phyloP scores from a whole-genome alignment of 1,140 invertebrate genomes.

The Sinonovacula constricta region DNA sequence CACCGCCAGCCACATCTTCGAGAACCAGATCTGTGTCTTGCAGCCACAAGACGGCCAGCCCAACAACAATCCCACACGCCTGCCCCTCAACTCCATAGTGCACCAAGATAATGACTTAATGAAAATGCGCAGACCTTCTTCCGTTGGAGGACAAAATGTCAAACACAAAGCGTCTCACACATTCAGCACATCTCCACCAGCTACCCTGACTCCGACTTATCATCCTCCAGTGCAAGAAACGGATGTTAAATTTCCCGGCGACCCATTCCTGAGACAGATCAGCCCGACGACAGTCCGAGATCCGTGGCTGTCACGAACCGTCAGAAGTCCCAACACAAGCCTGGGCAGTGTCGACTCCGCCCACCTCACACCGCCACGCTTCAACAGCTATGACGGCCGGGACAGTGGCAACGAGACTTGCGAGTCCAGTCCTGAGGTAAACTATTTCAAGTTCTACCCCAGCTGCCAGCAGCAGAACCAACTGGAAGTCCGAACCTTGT shows the following conservation, averaged over 20 bases:
- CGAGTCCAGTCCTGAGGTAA: constrained; percentile 14
- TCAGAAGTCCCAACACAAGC: constrained; percentile 9
- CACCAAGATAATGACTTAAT: too few species aligned
- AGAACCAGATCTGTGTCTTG: constrained; percentile 20
- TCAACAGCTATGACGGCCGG: neutral
- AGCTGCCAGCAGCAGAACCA: constrained; percentile 5
- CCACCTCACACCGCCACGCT: constrained; percentile 14
- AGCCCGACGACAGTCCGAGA: neutral
- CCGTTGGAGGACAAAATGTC: neutral
- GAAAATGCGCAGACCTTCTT: too few species aligned
- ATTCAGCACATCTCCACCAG: neutral
- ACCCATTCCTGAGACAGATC: neutral
- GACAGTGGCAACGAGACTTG: constrained; percentile 39
- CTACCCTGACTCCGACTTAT: too few species aligned
- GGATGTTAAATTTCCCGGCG: neutral
- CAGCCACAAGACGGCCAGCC: neutral
- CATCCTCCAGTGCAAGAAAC: too few species aligned
- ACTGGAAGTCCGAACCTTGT: neutral
- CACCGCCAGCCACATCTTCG: constrained; percentile 24
- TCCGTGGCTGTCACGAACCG: constrained; percentile 12
- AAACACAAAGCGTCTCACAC: neutral
- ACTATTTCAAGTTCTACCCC: neutral
- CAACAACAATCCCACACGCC: neutral
- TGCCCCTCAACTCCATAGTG: neutral
- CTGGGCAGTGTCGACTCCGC: neutral